These are phyloP conservation scores for Ferrisia virgata DNA, from an alignment of 2,888 invertebrate genomes.

Conservation along the genomic window DNA sequence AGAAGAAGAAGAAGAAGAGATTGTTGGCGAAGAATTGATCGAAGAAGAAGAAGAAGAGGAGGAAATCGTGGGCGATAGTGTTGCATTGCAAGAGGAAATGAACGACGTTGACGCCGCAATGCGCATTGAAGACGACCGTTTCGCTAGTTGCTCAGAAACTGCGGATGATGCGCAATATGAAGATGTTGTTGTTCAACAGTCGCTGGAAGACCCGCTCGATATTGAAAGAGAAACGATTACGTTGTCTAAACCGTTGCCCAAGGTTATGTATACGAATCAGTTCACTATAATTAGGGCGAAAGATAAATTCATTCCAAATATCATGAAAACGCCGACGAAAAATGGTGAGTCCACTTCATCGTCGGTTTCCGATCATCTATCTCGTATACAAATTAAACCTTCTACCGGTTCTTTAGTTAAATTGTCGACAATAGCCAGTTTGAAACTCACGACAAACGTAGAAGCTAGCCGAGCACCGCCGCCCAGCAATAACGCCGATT, in stretches of 20 bases:
- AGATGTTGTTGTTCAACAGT: background rate
- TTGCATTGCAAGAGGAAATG: background rate
- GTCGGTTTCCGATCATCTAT: background rate
- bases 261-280: background rate
- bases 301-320: background rate
- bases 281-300: background rate
- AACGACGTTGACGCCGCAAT: background rate
- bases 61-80: background rate
- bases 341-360: background rate
- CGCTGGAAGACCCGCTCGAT: background rate
- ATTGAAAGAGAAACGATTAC: background rate
- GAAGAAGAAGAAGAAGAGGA: background rate
- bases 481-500: background rate
- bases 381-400: background rate
- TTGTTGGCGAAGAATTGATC: background rate
- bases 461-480: background rate
- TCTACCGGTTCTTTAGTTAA: background rate
- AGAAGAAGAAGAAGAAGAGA: background rate
- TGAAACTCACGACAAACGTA: background rate
- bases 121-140: background rate
- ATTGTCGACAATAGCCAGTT: background rate
- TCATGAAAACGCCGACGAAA: background rate
- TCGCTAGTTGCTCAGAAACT: background rate
- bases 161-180: background rate
- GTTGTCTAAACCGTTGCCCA: background rate